Evolutionary conservation across 2,888 invertebrate species (phyloP).

Genomic region (Nasonia oneida): DNA sequence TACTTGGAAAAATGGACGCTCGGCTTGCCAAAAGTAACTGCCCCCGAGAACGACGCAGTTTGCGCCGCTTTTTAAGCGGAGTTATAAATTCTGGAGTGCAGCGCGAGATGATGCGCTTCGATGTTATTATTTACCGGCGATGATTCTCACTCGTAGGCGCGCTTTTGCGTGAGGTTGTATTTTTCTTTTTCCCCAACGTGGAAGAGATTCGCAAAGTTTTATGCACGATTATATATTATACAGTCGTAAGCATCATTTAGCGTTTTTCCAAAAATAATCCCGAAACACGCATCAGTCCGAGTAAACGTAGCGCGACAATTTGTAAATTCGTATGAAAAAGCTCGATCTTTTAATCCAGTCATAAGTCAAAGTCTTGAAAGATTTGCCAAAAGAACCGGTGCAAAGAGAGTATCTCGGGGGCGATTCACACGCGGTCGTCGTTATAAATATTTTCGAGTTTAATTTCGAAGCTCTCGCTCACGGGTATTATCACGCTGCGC

Average conservation of each 20-base stretch:
- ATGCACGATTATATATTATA: too few relatives aligned
- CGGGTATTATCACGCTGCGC: neutral
- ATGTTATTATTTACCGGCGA: neutral
- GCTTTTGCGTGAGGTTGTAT: neutral
- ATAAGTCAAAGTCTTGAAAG: constrained; percentile 2
- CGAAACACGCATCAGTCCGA: neutral
- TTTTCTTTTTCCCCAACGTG: neutral
- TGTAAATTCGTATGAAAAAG: too few relatives aligned
- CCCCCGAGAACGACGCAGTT: constrained; percentile 19
- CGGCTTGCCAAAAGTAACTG: constrained; percentile 2
- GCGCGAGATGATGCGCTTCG: neutral
- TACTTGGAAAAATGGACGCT: constrained; percentile 54
- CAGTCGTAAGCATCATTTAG: too few relatives aligned
- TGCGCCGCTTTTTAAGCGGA: neutral
- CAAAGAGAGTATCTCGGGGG: constrained; percentile 57
- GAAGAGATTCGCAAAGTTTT: neutral
- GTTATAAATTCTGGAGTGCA: neutral
- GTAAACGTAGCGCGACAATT: neutral
- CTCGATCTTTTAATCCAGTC: neutral
- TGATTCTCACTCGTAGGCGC: neutral
- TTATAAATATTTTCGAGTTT: neutral
- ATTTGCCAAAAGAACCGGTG: constrained; percentile 68
- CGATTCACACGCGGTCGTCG: neutral
- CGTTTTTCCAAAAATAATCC: neutral
- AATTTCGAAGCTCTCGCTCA: neutral